Base-by-base conservation (phyloP, 2,113 vertebrate genomes). In the Sylvia atricapilla region DNA sequence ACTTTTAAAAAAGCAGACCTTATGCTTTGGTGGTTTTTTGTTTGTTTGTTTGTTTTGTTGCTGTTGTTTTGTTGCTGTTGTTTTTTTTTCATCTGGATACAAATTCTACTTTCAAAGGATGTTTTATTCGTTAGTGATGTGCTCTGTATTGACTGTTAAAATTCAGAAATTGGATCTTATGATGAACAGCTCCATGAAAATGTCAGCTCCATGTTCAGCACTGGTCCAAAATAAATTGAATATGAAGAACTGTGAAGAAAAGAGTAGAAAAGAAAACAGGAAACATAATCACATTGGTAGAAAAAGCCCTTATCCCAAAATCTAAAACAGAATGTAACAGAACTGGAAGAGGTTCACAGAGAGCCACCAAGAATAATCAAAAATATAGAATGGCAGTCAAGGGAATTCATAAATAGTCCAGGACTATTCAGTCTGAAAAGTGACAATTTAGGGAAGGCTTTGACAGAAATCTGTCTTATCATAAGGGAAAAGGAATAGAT, bases 381-480 rank as follows among this genome's bases (percentile, higher is more conserved):
- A 93, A 81, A 46, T 41, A 84, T 13, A 84, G 41, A 88, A 90
- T 35, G 14, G 9, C 8, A 56, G 49, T 85, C 53, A 90, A 85
- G 81, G 15, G n/a, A 68, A 77, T 49, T 93, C 27, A 67, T 90
- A 93, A 93, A 84, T 63, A 93, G 56, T 43, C 13, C 7, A 4
- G 15, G 60, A 69, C 67, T 64, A 62, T 79, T 80, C 58, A 80
- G 41, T 66, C 59, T 83, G 67, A 80, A 92, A 90, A 88, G 21
- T 58, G 67, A 83, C 79, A 90, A 58, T 25, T 85, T 87, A 91
- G 47, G 37, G 28, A 88, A 83, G 33, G 37, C 11, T 93, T 94
- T 93, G 85, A 86, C 59, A 84, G 87, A 96, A 94, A 79, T 85
- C 50, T 83, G 43, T 76, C 50, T 50, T 69, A 69, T 94, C 75